These are phyloP conservation scores for Fopius arisanus DNA, from an alignment of 1,140 invertebrate species.

Conservation along the genomic window DNA sequence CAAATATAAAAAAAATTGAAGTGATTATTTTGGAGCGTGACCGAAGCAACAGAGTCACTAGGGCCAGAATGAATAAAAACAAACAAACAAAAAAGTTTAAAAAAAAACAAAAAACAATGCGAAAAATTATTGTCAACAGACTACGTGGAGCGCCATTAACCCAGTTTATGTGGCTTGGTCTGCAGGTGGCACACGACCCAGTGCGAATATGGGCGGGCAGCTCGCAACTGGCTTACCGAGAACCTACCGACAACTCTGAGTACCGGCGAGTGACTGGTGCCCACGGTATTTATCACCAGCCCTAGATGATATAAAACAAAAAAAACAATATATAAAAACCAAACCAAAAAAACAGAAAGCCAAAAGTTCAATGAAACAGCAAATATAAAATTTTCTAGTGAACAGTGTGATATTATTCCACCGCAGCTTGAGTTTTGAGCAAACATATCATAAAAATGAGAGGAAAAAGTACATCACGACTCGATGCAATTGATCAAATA, in stretches of 20 bases:
- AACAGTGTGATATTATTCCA: slow-evolving; percentile 35
- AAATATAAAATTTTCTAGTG: neutral
- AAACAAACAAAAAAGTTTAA: slow-evolving; percentile 40
- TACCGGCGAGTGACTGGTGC: slow-evolving; percentile 64
- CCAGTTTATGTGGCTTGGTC: slow-evolving; percentile 67
- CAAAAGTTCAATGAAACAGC: slow-evolving; percentile 5
- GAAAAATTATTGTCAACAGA: slow-evolving; percentile 21
- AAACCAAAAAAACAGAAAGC: slow-evolving; percentile 36
- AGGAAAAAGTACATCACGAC: slow-evolving; percentile 38
- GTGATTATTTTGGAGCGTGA: slow-evolving; percentile 61
- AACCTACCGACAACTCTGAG: slow-evolving; percentile 60
- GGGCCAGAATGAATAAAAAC: slow-evolving; percentile 55
- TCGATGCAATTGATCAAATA: slow-evolving; percentile 39
- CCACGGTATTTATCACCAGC: slow-evolving; percentile 67
- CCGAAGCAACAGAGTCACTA: slow-evolving; percentile 63
- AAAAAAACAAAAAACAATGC: slow-evolving; percentile 7
- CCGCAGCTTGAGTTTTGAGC: slow-evolving; percentile 18
- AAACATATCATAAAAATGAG: slow-evolving; percentile 15
- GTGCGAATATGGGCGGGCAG: slow-evolving; percentile 60
- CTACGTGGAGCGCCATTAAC: slow-evolving; percentile 63
- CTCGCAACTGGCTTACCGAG: slow-evolving; percentile 60
- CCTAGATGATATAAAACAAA: slow-evolving; percentile 56
- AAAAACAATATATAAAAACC: slow-evolving; percentile 27
- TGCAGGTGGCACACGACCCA: slow-evolving; percentile 65
- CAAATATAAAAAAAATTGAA: slow-evolving; percentile 18